phyloP scores from a whole-genome alignment of 2,888 invertebrate species.

The Cephalotes varians region DNA sequence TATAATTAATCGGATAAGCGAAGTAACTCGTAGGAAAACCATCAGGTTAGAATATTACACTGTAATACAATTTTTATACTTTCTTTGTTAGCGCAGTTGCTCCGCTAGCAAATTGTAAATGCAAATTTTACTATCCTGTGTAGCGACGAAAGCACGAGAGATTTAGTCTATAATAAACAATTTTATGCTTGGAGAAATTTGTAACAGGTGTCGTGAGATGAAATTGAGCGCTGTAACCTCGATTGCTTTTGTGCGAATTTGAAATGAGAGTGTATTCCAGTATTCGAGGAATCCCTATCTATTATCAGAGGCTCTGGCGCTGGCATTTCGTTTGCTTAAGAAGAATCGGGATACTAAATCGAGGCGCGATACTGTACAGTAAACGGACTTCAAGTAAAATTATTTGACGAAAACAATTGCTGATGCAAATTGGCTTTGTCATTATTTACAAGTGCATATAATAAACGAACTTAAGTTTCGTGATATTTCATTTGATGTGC shows the following conservation, averaged over 20 bases:
- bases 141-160: background rate
- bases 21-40: background rate
- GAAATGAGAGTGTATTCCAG: slow-evolving; percentile 28
- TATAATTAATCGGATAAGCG: slow-evolving; percentile 35
- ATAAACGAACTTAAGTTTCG: background rate
- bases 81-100: slow-evolving; percentile 10
- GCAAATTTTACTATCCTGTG: slow-evolving; percentile 17
- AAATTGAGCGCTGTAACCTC: slow-evolving; percentile 14
- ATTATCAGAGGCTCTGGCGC: slow-evolving; percentile 10
- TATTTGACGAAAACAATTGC: background rate
- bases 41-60: slow-evolving; percentile 18
- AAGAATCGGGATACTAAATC: slow-evolving; percentile 7
- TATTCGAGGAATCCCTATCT: slow-evolving; percentile 11
- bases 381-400: background rate
- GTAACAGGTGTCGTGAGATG: background rate
- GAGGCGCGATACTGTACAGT: background rate
- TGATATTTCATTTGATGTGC: background rate
- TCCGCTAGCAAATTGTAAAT: background rate
- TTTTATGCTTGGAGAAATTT: slow-evolving; percentile 8
- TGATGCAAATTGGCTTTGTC: background rate
- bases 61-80: slow-evolving; percentile 18
- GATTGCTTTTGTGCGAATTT: slow-evolving; percentile 9
- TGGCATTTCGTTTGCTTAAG: background rate
- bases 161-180: slow-evolving; percentile 8
- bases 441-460: background rate